Evolutionary conservation across 2,113 vertebrate genomes (phyloP).

Genomic region (Naja naja): DNA sequence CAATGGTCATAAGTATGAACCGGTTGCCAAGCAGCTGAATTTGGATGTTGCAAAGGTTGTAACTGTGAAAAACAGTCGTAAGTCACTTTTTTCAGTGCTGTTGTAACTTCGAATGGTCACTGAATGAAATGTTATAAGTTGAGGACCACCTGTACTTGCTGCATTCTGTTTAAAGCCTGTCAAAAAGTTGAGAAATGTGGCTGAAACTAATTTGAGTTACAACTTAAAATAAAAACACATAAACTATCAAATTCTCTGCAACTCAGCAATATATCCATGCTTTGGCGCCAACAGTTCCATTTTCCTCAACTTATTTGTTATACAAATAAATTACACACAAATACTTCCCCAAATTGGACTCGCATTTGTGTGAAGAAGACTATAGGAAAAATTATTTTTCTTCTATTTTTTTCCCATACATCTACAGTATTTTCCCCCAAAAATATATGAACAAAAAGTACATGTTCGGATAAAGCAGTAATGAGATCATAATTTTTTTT

Average conservation of each 20-base stretch:
- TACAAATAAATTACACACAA: background rate
- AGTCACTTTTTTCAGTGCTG: too few relatives aligned
- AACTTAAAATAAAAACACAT: background rate
- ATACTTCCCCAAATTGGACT: background rate
- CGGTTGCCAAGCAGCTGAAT: too few relatives aligned
- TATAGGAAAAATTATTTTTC: background rate
- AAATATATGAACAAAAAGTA: background rate
- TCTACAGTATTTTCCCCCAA: background rate
- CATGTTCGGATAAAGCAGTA: background rate
- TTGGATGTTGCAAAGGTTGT: too few relatives aligned
- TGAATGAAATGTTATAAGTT: too few relatives aligned
- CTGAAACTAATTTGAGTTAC: background rate
- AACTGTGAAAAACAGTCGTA: too few relatives aligned
- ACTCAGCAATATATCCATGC: background rate
- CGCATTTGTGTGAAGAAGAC: background rate
- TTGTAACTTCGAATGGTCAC: too few relatives aligned
- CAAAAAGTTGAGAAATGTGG: background rate
- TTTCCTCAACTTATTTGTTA: background rate
- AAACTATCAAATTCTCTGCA: background rate
- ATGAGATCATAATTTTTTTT: conserved; percentile 2
- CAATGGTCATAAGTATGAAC: too few relatives aligned
- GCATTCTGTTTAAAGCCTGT: background rate
- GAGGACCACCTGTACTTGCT: too few relatives aligned
- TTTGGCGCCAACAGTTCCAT: background rate
- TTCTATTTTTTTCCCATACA: background rate